Evolutionary conservation across 2,797 vertebrate species (phyloP).

Genomic region (Microtus californicus): DNA sequence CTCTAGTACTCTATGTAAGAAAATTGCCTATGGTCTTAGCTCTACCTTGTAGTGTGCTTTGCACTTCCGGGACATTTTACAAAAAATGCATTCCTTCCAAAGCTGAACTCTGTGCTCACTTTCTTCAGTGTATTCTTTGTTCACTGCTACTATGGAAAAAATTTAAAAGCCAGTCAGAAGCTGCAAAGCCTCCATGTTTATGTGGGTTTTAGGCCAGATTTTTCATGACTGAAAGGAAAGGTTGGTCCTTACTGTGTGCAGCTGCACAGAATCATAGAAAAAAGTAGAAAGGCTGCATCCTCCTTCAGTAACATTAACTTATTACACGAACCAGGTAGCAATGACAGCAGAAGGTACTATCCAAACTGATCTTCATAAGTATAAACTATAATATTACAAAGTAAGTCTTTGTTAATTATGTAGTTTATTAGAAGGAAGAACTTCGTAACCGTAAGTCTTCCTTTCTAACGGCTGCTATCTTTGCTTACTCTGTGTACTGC

Average conservation of each 20-base stretch:
- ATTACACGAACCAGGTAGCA: not conserved
- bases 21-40: not conserved
- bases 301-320: slow-evolving; percentile 21
- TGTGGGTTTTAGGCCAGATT: not conserved
- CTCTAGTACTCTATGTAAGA: not conserved
- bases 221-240: slow-evolving; percentile 33
- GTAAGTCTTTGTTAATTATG: not conserved
- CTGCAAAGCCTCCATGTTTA: not conserved
- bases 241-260: not conserved
- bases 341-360: not conserved
- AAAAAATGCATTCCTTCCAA: not conserved
- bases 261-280: not conserved
- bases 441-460: not conserved
- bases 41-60: not conserved
- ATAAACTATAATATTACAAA: slow-evolving; percentile 5
- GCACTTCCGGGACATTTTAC: not conserved
- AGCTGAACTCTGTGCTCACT: not conserved
- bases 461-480: not conserved
- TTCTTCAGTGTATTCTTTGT: not conserved
- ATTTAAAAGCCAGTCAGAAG: slow-evolving; percentile 5
- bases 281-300: not conserved
- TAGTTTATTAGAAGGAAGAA: slow-evolving; percentile 22
- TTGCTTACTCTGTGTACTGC: not conserved
- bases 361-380: not conserved
- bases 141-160: not conserved